Percentiles rank a stretch among this genome's conserved stretches.
Conservation (phyloP, 2,888 invertebrate genomes). For the Crematogaster levior region DNA sequence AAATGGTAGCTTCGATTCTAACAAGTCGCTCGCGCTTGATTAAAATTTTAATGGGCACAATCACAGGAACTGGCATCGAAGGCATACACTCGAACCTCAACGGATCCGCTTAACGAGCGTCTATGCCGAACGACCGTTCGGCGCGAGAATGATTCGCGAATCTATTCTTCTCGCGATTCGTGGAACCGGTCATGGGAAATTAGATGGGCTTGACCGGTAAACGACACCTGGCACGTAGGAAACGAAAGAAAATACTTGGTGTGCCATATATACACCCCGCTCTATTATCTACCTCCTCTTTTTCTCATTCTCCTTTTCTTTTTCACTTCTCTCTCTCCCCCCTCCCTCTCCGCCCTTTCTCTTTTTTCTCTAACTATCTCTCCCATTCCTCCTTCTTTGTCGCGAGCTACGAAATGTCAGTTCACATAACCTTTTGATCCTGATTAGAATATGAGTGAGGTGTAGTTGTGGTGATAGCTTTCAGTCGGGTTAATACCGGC, state of each 20-base stretch:
- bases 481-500: conserved; percentile 27
- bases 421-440: conserved; percentile 85
- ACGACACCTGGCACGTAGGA: conserved; percentile 82
- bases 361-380: background rate
- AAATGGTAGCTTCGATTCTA: background rate
- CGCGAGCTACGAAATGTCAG: conserved; percentile 55
- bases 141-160: conserved; percentile 50
- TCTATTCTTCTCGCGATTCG: conserved; percentile 56
- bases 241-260: conserved; percentile 79
- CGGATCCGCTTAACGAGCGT: conserved; percentile 40
- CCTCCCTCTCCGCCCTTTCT: too few relatives aligned
- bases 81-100: background rate
- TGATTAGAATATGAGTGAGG: conserved; percentile 83
- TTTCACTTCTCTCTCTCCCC: background rate
- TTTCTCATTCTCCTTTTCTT: background rate
- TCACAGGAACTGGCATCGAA: background rate
- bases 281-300: conserved; percentile 19
- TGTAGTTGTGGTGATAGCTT: conserved; percentile 56
- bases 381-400: background rate
- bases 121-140: conserved; percentile 50
- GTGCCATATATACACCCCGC: conserved; percentile 1
- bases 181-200: conserved; percentile 77
- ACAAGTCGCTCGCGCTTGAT: background rate
- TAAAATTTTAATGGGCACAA: conserved; percentile 25
- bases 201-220: conserved; percentile 76